Percentiles rank a stretch among this genome's conserved stretches.
phyloP scores from a whole-genome alignment of 2,797 vertebrate species.

The Tarsius wallacei region DNA sequence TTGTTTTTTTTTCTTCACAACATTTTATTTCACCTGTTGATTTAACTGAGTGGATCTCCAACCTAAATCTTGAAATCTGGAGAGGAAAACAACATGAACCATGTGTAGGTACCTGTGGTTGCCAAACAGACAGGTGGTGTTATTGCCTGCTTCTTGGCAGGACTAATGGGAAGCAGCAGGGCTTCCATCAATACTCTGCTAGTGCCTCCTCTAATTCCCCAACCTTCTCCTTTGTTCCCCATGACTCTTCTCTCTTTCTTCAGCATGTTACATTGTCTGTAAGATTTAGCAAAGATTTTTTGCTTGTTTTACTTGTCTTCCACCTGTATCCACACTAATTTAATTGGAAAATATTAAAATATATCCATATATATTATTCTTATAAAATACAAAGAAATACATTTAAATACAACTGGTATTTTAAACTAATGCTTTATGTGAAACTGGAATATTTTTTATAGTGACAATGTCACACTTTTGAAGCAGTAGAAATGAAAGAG shows the following conservation, averaged over 20 bases:
- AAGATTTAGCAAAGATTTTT: conserved; percentile 33
- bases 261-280: not conserved
- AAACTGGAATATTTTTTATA: not conserved
- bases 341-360: conserved; percentile 43
- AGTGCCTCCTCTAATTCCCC: conserved; percentile 45
- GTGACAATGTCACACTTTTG: not conserved
- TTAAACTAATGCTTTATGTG: conserved; percentile 43
- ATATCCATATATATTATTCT: conserved; percentile 56
- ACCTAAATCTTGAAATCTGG: conserved; percentile 75
- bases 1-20: not conserved
- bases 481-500: not conserved
- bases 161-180: conserved; percentile 70
- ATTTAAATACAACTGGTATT: conserved; percentile 32
- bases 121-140: conserved; percentile 86
- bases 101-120: conserved; percentile 76
- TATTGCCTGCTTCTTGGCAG: conserved; percentile 83
- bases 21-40: conserved; percentile 82
- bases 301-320: conserved; percentile 40
- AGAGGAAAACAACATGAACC: conserved; percentile 67
- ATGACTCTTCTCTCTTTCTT: conserved; percentile 14
- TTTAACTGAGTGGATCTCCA: conserved; percentile 72
- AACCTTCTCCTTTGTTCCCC: not conserved
- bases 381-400: not conserved
- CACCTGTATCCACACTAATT: conserved; percentile 15
- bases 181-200: conserved; percentile 11